Base-by-base conservation (phyloP, 2,888 invertebrate genomes). In the Drosophila leonis region DNA sequence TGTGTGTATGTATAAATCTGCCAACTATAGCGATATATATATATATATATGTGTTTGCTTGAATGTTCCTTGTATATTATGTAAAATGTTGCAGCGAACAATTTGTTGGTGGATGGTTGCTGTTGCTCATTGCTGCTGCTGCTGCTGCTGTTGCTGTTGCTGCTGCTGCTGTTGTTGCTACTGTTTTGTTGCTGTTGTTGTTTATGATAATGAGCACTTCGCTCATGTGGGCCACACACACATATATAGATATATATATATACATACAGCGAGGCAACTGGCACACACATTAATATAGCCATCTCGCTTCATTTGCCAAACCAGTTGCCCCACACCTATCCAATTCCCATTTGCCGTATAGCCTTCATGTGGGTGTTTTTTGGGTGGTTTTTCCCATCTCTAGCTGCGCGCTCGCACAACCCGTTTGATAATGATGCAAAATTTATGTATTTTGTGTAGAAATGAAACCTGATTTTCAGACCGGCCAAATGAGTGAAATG, bases 401-500 rank as follows among this genome's bases (percentile, higher is more conserved):
- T 71, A 55, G 66, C 42, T 52, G 56, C 18, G 46, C 66, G 60
- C 65, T 56, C 62, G 49, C 65, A 70, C 73, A 74, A 84, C 82
- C 75, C 82, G 83, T 78, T 81, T 71, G 80, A 88, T 91, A 92
- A 91, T 91, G 83, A 90, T 90, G 82, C 83, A 79, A 88, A 90
- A 91, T 91, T 91, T 91, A 92, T 91, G 91, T 90, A 89, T 91
- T 91, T 91, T 91, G 84, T 90, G 81, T 90, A 88, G 91, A 91
- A 91, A 88, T 90, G 83, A 91, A 92, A 90, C 88, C 90, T 82
- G 90, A 91, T 90, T 91, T 88, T 82, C 80, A 63, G 49, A 62
- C 75, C 59, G 51, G 48, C 80, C 78, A 68, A 78, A 83, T 74
- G 89, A 82, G 90, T 85, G 88, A 83, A 75, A 82, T 65, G 31